Evolutionary conservation across 2,888 invertebrate species (phyloP), one percentile per base, ranked within the genome.

Genomic region (Lepidochitona cinerea): DNA sequence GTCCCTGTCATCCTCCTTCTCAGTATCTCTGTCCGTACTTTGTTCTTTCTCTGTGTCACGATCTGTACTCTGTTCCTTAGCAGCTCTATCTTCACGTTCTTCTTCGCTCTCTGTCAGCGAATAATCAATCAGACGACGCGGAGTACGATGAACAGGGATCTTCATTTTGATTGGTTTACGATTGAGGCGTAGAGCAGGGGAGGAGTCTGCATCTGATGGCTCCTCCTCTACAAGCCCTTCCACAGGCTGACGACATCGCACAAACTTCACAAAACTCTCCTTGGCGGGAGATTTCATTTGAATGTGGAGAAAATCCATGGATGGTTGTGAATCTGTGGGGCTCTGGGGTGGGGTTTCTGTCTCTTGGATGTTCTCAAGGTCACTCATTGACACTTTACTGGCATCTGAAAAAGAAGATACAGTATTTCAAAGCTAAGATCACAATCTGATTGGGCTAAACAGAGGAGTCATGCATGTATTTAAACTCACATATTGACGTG

Each of bases 331-430:
- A 3, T 37, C 66, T 1, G 75, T 84, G 5, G 90, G 90, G 75
- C 88, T 89, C 77, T 88, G 88, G 1, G 90, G 90, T 0, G 90
- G 90, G 0, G 90, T 90, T 68, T 90, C 91, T 32, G 89, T 88
- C 77, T 91, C 91, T 70, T 89, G 86, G 36, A 90, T 89, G 77
- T 91, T 89, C 77, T 90, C 91, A 68, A 91, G 80, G 80, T 91
- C 91, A 74, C 87, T 90, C 35, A 88, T 85, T 5, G 90, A 91
- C 68, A 91, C 87, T 70, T 89, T 90, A 76, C 90, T 90, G 32
- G 90, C 85, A 81, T 91, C 91, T 91, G 80, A 29, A 49, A 23
- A 4, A 49, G 23, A 49, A 23, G 49, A 2, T n/a, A 49, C 7
- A 7, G n/a, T n/a, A n/a, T n/a, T n/a, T n/a, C n/a, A n/a, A n/a